These are phyloP conservation scores for Syritta pipiens DNA, from an alignment of 2,888 invertebrate genomes.

Conservation along the genomic window DNA sequence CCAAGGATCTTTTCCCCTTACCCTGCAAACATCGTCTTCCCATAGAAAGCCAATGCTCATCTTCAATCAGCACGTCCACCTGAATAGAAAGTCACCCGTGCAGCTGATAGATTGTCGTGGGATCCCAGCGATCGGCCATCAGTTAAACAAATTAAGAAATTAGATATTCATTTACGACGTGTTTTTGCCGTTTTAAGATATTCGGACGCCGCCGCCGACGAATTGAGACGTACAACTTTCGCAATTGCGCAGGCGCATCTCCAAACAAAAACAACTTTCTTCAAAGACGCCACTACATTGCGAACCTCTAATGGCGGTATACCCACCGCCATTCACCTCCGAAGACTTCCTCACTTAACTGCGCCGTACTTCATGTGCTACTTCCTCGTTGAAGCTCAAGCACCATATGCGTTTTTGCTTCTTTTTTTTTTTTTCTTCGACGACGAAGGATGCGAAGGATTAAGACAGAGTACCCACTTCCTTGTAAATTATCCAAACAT, in stretches of 20 bases:
- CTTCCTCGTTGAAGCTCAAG: slow-evolving; percentile 46
- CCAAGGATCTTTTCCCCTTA: too few relatives aligned
- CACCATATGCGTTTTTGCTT: background rate
- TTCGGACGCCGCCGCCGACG: slow-evolving; percentile 7
- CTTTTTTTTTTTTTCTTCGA: background rate
- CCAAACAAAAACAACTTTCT: slow-evolving; percentile 47
- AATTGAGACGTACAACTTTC: slow-evolving; percentile 38
- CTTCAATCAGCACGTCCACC: too few relatives aligned
- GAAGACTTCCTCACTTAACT: slow-evolving; percentile 55
- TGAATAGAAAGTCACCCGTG: too few relatives aligned
- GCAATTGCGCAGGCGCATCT: slow-evolving; percentile 22
- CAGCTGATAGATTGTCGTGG: too few relatives aligned
- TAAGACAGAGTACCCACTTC: slow-evolving; percentile 32
- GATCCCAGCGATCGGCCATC: too few relatives aligned
- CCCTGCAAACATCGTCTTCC: too few relatives aligned
- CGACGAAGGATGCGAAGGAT: slow-evolving; percentile 47
- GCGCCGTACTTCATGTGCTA: too few relatives aligned
- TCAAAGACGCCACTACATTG: slow-evolving; percentile 31
- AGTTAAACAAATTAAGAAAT: background rate
- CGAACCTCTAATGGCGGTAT: too few relatives aligned
- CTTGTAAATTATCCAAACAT: slow-evolving; percentile 43
- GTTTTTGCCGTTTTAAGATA: slow-evolving; percentile 31
- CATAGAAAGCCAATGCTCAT: too few relatives aligned
- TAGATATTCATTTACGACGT: background rate
- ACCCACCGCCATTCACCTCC: slow-evolving; percentile 38